These are phyloP conservation scores for Nemotelus nigrinus DNA, from an alignment of 2,888 invertebrate genomes.

Conservation along the genomic window DNA sequence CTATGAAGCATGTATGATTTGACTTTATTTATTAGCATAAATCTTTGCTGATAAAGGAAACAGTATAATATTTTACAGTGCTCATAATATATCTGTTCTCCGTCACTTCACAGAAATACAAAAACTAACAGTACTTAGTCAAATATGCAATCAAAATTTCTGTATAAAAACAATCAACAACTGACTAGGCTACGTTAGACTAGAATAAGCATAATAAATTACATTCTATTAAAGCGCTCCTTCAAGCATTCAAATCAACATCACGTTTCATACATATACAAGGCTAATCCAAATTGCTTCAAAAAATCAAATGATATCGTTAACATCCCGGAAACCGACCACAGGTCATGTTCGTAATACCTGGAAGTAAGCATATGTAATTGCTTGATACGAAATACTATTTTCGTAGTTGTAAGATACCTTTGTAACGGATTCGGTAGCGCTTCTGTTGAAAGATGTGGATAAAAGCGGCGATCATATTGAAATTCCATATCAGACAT, in stretches of 20 bases:
- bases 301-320: slow-evolving; percentile 63
- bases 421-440: slow-evolving; percentile 70
- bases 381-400: neutral
- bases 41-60: no score
- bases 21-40: no score
- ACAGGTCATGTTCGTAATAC: slow-evolving; percentile 45
- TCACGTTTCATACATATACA: slow-evolving; percentile 59
- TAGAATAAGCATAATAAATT: no score
- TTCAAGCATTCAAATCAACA: neutral
- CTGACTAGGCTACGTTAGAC: no score
- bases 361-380: neutral
- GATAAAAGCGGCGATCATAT: slow-evolving; percentile 73
- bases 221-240: no score
- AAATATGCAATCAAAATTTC: no score
- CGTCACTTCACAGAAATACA: no score
- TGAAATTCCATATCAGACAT: slow-evolving; percentile 66
- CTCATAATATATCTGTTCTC: no score
- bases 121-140: no score
- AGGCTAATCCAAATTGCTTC: slow-evolving; percentile 67
- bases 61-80: no score
- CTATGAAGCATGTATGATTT: no score
- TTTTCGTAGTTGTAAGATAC: slow-evolving; percentile 54
- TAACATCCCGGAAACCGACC: slow-evolving; percentile 57
- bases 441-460: slow-evolving; percentile 81
- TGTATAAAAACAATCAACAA: no score